Conservation (phyloP, 2,797 vertebrate genomes). For the Melanotaenia boesemani region DNA sequence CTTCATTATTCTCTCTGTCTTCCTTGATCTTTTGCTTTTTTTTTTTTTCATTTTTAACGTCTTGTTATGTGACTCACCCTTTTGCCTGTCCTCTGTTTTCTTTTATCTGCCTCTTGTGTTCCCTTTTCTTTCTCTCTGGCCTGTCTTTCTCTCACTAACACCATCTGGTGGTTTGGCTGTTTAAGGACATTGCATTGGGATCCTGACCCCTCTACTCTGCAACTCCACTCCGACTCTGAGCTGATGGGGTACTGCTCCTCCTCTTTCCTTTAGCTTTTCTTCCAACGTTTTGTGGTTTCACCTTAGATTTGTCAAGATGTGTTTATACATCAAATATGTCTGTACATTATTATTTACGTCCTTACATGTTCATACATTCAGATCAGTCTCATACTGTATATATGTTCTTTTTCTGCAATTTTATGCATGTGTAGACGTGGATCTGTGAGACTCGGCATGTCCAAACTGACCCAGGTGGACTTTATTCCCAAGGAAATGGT, state of each 20-base stretch:
- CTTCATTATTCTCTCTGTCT: constrained; percentile 57
- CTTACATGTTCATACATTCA: constrained; percentile 22
- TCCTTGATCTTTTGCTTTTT: constrained; percentile 44
- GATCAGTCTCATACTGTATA: constrained; percentile 14
- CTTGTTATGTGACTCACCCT: constrained; percentile 41
- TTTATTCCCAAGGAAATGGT: constrained; percentile 95
- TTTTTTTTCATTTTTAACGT: constrained; percentile 45
- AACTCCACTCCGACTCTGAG: constrained; percentile 99
- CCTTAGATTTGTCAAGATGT: constrained; percentile 66
- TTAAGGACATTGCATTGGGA: constrained; percentile 99
- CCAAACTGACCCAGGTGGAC: constrained; percentile 97
- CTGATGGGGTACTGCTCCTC: constrained; percentile 97
- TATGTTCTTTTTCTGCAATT: not conserved
- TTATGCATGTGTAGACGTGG: constrained; percentile 84
- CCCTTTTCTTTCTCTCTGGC: constrained; percentile 39
- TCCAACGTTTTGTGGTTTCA: constrained; percentile 68
- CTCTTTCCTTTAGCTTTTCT: constrained; percentile 83
- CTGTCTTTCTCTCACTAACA: constrained; percentile 84
- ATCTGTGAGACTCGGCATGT: constrained; percentile 93
- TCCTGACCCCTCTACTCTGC: constrained; percentile 99
- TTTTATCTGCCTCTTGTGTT: constrained; percentile 52
- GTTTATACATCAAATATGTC: constrained; percentile 49
- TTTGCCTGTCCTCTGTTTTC: constrained; percentile 46
- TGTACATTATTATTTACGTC: constrained; percentile 61
- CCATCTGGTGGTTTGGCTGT: constrained; percentile 92